Evolutionary conservation across 1,140 invertebrate species (phyloP), one percentile per base, ranked within the genome.

Genomic region (Trichonephila inaurata): DNA sequence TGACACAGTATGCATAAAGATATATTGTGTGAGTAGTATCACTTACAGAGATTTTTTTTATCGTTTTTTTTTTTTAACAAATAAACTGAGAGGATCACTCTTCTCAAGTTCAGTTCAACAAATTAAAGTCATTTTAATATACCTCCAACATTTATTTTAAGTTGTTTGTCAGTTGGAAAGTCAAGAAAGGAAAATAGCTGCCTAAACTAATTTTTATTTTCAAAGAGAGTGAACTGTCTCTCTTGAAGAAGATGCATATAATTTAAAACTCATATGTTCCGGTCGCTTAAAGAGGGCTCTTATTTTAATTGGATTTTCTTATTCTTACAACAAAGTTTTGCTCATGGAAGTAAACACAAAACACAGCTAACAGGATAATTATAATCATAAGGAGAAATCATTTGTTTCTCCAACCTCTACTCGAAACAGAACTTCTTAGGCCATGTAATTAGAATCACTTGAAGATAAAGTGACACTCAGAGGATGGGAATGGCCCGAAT

Each of bases 361-460:
- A 85, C 83, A 85, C 58, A 40, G 86, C 60, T 64, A 88, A 62
- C 86, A 64, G 86, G 86, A 66, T 88, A 88, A 88, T 88, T 88
- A 88, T 88, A 88, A 88, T 88, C 86, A 88, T 88, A 88, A 88
- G 86, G 62, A 40, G 86, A 64, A 64, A 62, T 88, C 86, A 88
- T 88, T 88, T 64, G 86, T 88, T 88, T 88, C 86, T 18, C 86
- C 28, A 40, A 64, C 60, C 44, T 58, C 82, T 85, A 51, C 33
- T 16, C 19, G 33, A 10, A 19, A 51, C 82, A 14, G 21, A 88
- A 88, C 86, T 62, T 88, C 86, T 88, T 88, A 40, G 62, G 58
- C 60, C 62, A 64, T 88, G 86, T 88, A 88, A 88, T 88, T 88
- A 88, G 86, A 88, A 88, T 88, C 86, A 88, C 61, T 88, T 88